Evolutionary conservation across 2,888 invertebrate species (phyloP).

Genomic region (Pinctada fucata): DNA sequence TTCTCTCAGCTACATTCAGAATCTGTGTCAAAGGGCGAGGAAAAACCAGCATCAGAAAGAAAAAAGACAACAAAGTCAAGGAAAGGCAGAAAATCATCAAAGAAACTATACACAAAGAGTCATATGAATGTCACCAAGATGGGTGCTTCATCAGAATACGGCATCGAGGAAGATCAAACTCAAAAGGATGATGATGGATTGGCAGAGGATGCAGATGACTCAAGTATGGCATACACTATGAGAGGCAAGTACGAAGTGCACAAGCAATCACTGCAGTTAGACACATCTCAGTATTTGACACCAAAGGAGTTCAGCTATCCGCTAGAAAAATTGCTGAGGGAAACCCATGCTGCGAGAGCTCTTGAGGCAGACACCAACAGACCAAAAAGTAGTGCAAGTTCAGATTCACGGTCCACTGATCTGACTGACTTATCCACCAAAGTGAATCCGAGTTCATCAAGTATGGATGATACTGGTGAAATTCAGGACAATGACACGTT

Average conservation of each 20-base stretch:
- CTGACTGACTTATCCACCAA: neutral
- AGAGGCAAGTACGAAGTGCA: neutral
- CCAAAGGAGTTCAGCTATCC: neutral
- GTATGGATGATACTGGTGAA: too few species aligned
- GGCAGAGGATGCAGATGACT: neutral
- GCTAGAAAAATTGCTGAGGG: neutral
- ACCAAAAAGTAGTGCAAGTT: neutral
- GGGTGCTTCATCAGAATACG: neutral
- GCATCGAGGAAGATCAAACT: neutral
- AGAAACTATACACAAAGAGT: neutral
- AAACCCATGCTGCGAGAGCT: neutral
- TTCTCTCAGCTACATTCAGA: neutral
- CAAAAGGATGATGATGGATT: neutral
- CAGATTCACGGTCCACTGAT: neutral
- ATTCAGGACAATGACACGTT: too few species aligned
- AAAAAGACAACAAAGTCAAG: neutral
- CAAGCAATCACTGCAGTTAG: too few species aligned
- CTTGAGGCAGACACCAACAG: neutral
- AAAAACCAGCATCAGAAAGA: neutral
- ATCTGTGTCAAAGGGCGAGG: neutral
- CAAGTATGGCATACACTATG: neutral
- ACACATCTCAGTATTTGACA: too few species aligned
- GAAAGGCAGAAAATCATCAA: neutral
- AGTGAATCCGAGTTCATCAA: neutral
- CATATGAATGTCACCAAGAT: neutral